These are phyloP conservation scores for Haliclystus octoradiatus DNA, from an alignment of 30 jellyfish, hydroid and myxozoan species.

Conservation along the genomic window DNA sequence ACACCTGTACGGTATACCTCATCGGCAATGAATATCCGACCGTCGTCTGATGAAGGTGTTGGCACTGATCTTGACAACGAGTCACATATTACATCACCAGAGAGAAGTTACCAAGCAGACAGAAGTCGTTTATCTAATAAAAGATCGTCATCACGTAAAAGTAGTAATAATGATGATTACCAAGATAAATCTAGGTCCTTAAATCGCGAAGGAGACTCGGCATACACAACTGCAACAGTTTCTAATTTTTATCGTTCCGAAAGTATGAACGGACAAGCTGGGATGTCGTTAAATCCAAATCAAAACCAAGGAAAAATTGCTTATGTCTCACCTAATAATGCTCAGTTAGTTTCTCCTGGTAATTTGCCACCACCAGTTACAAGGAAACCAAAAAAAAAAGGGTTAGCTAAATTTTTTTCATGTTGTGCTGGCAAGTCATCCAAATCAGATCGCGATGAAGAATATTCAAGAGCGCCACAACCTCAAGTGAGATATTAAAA, in stretches of 20 bases:
- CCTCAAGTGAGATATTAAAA: background rate
- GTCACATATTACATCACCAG: background rate
- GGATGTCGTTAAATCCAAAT: background rate
- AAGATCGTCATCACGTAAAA: background rate
- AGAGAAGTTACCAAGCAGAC: background rate
- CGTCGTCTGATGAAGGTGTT: background rate
- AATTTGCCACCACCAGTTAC: constrained; percentile 6
- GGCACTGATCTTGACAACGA: background rate
- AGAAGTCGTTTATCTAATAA: background rate
- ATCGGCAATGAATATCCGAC: constrained; percentile 28
- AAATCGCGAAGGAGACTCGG: background rate
- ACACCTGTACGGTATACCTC: constrained; percentile 66
- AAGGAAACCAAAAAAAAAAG: constrained; percentile 66
- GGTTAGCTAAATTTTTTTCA: constrained; percentile 51
- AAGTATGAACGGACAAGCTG: background rate
- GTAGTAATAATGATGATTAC: background rate
- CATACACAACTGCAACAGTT: background rate
- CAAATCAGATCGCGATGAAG: background rate
- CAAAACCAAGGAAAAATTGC: background rate
- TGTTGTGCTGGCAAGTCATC: constrained; percentile 62
- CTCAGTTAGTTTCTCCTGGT: background rate
- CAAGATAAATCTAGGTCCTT: background rate
- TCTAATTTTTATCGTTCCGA: background rate
- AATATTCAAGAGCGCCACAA: background rate
- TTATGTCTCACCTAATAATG: background rate